Evolutionary conservation across 2,797 vertebrate genomes (phyloP).

Genomic region (Xerus rutilus): DNA sequence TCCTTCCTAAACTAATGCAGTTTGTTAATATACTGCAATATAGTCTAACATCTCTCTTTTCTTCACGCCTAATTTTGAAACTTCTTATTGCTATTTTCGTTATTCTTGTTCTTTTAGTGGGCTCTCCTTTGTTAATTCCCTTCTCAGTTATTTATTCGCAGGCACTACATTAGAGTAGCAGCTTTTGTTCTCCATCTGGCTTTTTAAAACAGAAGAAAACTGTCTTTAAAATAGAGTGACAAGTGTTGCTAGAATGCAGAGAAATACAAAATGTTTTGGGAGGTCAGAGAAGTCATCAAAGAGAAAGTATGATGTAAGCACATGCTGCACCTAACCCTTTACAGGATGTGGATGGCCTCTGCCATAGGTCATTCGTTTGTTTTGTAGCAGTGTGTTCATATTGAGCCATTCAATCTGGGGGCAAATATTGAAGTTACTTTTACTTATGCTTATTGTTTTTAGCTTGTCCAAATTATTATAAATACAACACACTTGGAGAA

Average conservation of each 20-base stretch:
- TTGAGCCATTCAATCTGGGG: background rate
- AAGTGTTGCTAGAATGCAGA: background rate
- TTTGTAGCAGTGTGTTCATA: background rate
- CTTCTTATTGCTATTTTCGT: background rate
- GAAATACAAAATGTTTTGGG: background rate
- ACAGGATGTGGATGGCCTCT: background rate
- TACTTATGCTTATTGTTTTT: conserved; percentile 60
- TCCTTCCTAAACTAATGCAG: background rate
- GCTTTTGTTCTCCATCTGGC: conserved; percentile 10
- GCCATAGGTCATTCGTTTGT: background rate
- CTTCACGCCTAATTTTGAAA: conserved; percentile 58
- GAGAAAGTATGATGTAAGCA: background rate
- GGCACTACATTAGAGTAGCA: background rate
- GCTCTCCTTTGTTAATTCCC: conserved; percentile 43
- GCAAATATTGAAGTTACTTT: conserved; percentile 2
- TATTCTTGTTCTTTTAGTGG: conserved; percentile 38
- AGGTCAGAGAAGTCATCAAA: background rate
- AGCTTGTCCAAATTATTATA: conserved; percentile 99
- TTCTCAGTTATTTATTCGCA: conserved; percentile 47
- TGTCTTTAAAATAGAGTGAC: conserved; percentile 20
- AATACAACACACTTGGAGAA: conserved; percentile 98
- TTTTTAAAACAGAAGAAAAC: conserved; percentile 54
- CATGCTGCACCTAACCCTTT: background rate
- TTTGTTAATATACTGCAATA: background rate
- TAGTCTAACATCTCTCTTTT: background rate